phyloP scores from a whole-genome alignment of 2,888 invertebrate genomes.

The Mimumesa dahlbomi region DNA sequence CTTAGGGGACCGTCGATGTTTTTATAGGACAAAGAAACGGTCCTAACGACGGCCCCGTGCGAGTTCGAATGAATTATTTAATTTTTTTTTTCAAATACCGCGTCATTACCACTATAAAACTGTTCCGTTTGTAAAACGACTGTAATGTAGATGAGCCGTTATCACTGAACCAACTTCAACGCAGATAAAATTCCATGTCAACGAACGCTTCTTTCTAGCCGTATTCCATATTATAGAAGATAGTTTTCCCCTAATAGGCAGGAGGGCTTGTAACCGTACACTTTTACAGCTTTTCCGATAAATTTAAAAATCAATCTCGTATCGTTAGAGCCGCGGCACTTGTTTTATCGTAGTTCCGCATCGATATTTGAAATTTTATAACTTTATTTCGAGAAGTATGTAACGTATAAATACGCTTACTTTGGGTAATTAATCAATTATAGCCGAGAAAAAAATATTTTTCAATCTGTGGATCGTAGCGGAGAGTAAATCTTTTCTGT shows the following conservation, averaged over 20 bases:
- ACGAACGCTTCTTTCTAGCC: conserved; percentile 50
- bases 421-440: too few species aligned
- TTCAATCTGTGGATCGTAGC: too few species aligned
- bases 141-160: conserved; percentile 49
- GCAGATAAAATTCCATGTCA: conserved; percentile 60
- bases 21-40: conserved; percentile 18
- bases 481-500: background rate
- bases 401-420: too few species aligned
- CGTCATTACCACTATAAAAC: conserved; percentile 33
- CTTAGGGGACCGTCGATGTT: conserved; percentile 7
- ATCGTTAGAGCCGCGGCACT: too few species aligned
- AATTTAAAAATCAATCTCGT: too few species aligned
- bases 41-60: background rate
- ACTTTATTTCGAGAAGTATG: too few species aligned
- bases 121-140: conserved; percentile 30
- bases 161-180: conserved; percentile 48
- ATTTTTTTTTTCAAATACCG: conserved; percentile 29
- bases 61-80: conserved; percentile 28
- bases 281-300: background rate
- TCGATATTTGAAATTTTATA: too few species aligned
- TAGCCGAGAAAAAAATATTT: too few species aligned
- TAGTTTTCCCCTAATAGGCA: conserved; percentile 40
- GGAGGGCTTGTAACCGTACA: conserved; percentile 6
- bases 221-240: conserved; percentile 23
- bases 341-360: too few species aligned